Conservation (phyloP, 2,888 invertebrate species). For the Scaptomyza flava region DNA sequence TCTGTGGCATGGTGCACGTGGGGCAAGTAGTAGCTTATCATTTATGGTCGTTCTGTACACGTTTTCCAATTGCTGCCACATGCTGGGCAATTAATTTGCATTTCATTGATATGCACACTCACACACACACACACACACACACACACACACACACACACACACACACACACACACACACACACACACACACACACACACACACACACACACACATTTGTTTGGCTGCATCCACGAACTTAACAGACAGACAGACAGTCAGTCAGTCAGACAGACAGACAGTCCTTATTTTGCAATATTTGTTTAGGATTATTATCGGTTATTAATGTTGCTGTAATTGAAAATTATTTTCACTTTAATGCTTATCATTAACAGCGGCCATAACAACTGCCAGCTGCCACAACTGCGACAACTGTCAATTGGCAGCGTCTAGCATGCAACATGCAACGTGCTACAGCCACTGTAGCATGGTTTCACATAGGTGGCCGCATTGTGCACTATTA, state of each 20-base stretch:
- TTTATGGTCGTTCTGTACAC: constrained; percentile 54
- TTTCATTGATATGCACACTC: constrained; percentile 75
- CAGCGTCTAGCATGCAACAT: constrained; percentile 16
- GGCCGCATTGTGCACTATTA: constrained; percentile 43
- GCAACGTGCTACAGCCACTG: constrained; percentile 23
- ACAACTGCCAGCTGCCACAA: constrained; percentile 18
- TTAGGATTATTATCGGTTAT: constrained; percentile 80
- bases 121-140: constrained; percentile 28
- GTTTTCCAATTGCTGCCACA: constrained; percentile 60
- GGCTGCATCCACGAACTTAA: constrained; percentile 1
- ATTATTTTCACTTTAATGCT: constrained; percentile 80
- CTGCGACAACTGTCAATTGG: constrained; percentile 23
- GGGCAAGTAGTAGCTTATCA: constrained; percentile 50
- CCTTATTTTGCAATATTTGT: constrained; percentile 67
- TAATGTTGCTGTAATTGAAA: constrained; percentile 80
- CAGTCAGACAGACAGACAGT: constrained; percentile 8
- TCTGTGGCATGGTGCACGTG: constrained; percentile 21
- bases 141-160: constrained; percentile 8
- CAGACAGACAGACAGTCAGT: constrained; percentile 8
- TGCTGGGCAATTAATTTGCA: constrained; percentile 75
- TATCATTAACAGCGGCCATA: constrained; percentile 57
- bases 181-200: constrained; percentile 21
- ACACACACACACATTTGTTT: constrained; percentile 6
- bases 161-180: constrained; percentile 41
- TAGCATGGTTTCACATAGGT: constrained; percentile 24